Evolutionary conservation across 2,888 invertebrate genomes (phyloP), one percentile per base, ranked within the genome.

Genomic region (Smittia aterrima): DNA sequence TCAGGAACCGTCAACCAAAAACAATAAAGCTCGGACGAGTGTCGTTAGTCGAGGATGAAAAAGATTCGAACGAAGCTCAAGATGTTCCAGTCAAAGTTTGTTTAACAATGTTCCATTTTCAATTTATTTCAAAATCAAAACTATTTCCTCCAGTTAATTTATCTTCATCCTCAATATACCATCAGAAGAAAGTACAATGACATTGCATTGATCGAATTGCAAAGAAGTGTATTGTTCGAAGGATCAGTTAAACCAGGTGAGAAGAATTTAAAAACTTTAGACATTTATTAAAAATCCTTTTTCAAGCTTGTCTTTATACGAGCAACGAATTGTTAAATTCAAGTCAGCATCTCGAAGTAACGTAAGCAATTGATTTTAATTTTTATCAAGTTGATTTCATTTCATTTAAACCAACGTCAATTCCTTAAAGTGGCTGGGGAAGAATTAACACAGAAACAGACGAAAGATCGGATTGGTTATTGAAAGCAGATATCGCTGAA

Each of bases 151-250:
- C 16, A 78, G 76, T 58, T 76, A 54, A 70, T 77, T 2, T 73
- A 66, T 1, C 0, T 75, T 11, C 77, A 78, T 62, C 76, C 76
- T 0, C 11, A 67, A 0, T 78, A 78, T 40, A 41, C 1, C 1
- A 0, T 53, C 1, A 27, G 66, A 1, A 47, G 22, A n/a, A 75
- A 76, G 25, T 77, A 76, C 40, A 41, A 79, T 70, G 79, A 79
- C 73, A 77, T 79, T n/a, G 79, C 79, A 1, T 62, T 79, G 6
- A 73, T 79, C 16, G 72, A 75, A 40, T 24, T 79, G 13, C 67
- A 72, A 3, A 7, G 47, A 58, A n/a, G 38, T 0, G 75, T 78
- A 0, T 1, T 24, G 1, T 76, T 77, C 18, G 75, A 38, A 16
- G 32, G 66, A 1, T 47, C 54, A 20, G 73, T 79, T 20, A 76